phyloP scores from a whole-genome alignment of 2,113 vertebrate species.

The Tylochromis polylepis region DNA sequence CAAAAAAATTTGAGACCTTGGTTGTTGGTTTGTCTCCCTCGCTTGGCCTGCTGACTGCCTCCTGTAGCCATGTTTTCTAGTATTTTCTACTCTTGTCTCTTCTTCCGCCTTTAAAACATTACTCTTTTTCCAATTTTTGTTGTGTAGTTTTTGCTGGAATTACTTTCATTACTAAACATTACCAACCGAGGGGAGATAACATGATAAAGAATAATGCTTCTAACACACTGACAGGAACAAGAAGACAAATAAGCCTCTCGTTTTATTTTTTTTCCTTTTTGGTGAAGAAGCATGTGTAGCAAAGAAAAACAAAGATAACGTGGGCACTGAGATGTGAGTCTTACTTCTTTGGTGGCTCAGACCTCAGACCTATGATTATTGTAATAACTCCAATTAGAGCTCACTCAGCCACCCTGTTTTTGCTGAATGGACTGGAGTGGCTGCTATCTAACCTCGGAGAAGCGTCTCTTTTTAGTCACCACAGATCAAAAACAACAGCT shows the following conservation, averaged over 20 bases:
- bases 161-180: background rate
- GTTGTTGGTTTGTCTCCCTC: background rate
- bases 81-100: background rate
- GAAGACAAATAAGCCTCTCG: background rate
- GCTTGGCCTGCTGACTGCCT: background rate
- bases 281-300: background rate
- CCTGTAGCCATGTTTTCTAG: background rate
- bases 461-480: slow-evolving; percentile 17
- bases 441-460: slow-evolving; percentile 15
- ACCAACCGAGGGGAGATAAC: background rate
- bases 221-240: background rate
- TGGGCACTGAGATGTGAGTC: background rate
- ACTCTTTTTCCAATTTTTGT: background rate
- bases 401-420: slow-evolving; percentile 1
- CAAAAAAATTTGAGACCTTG: slow-evolving; percentile 44
- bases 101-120: background rate
- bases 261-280: background rate
- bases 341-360: background rate
- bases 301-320: background rate
- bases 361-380: slow-evolving; percentile 25
- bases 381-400: slow-evolving; percentile 24
- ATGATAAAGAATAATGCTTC: background rate
- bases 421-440: background rate
- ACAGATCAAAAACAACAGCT: slow-evolving; percentile 38
- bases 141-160: background rate